Evolutionary conservation across 2,113 vertebrate genomes (phyloP).

Genomic region (Tragelaphus strepsiceros): DNA sequence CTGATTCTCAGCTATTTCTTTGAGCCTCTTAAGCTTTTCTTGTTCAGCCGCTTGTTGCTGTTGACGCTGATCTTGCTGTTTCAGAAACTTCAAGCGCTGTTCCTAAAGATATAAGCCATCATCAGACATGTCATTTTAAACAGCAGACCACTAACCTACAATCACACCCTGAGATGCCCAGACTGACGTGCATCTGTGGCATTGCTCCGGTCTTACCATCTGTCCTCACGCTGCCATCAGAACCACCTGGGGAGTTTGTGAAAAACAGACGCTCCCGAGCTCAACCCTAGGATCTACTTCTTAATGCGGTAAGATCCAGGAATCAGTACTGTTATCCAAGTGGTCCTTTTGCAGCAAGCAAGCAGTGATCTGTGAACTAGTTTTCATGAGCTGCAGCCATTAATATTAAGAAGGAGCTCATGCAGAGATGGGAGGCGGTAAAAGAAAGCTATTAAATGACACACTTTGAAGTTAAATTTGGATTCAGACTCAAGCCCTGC

Average conservation of each 20-base stretch:
- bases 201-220: background rate
- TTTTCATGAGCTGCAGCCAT: background rate
- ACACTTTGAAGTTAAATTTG: background rate
- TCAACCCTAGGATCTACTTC: background rate
- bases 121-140: background rate
- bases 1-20: conserved; percentile 94
- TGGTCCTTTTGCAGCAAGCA: background rate
- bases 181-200: rapidly evolving
- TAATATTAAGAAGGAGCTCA: background rate
- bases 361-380: background rate
- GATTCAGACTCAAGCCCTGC: background rate
- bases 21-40: conserved; percentile 91
- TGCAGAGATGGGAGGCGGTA: background rate
- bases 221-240: background rate
- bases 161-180: rapidly evolving
- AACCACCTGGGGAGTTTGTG: background rate
- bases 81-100: conserved; percentile 91
- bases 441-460: background rate
- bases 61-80: conserved; percentile 94
- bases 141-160: background rate
- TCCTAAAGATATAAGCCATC: conserved; percentile 80
- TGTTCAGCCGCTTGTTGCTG: conserved; percentile 93
- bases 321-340: background rate
- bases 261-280: background rate
- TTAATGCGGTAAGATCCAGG: background rate